Base-by-base conservation (phyloP, 2,113 vertebrate species). In the Phyllostomus discolor region DNA sequence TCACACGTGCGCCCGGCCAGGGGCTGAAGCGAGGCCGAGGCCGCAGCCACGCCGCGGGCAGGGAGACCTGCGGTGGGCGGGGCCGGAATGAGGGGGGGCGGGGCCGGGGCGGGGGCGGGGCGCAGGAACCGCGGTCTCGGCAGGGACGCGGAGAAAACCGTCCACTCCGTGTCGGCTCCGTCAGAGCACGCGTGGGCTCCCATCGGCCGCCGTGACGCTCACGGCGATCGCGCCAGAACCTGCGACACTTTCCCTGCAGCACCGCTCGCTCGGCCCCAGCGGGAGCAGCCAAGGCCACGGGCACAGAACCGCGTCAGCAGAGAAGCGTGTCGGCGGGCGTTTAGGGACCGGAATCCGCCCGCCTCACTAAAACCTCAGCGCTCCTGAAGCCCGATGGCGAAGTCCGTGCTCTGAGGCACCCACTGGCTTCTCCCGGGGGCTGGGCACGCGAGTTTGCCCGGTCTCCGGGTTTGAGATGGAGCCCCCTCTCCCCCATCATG, bases 21-120 rank as follows among this genome's bases (percentile, higher is more conserved):
- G 1, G 52, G 24, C 7, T 46, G 76, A 70, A 57, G 50, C 6
- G 28, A 57, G n/a, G 11, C 28, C 31, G 3, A 31, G 59, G 59
- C 26, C 59, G 28, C 64, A 66, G 28, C 12, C 64, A 66, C 31
- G 31, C 72, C 35, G 31, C 20, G 16, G 22, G 33, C 22, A 43
- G 22, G 26, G 0, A 15, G 31, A 31, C 16, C 43, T 26, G 31
- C 24, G 7, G 1, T 10, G 28, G 6, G 31, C 8, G 6, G 1
- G 1, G 54, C n/a, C 7, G 10, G 24, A 31, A 20, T 48, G 10
- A 41, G 70, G 48, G 57, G 72, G 62, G 28, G 38, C 10, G 26
- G 46, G 14, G 22, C 0, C 19, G 22, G 57, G 57, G 6, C 2
- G 52, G 22, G 54, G 22, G 20, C 15, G 54, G 1, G 31, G 43